Base-by-base conservation (phyloP, 37 sponge, comb jelly and placozoan species). In the Cliona cf. orientalis region DNA sequence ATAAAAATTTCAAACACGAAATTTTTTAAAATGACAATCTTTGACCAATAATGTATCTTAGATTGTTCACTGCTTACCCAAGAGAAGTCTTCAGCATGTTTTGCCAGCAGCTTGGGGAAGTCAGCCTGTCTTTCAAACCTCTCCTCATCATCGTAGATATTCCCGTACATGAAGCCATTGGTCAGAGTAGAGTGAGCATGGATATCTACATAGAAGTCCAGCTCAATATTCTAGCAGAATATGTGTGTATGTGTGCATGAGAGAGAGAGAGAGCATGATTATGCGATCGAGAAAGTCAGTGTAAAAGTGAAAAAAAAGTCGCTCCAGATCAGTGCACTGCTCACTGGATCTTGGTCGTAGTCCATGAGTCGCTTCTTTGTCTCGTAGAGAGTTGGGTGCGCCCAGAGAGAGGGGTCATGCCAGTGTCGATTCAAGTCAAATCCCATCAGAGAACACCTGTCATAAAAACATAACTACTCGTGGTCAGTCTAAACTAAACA, bases 351-450 rank as follows among this genome's bases (percentile, higher is more conserved):
- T 39, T 74, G 67, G 72, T 95, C 90, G 28, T 89, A 84, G 58
- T 86, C 74, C 68, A 88, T 80, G 33, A 98, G 67, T 23, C 95
- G 82, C 9, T 89, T 71, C 61, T 95, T 95, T 53, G 96, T 91
- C 21, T 91, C 90, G 25, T 89, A 61, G 2, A 98, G 74, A 1
- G 94, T 86, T 7, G 99, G 99, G 53, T 98, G 99, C 0, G 90
- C 90, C 94, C 96, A 95, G 39, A 91, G 90, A 14, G 96, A 93
- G 33, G 99, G 96, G 43, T 91, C 87, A 49, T 81, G 78, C 99
- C 99, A 98, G 82, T 95, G 96, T 28, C 99, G 81, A 66, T 98
- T 98, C 33, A 98, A 92, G 71, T 98, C 99, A 93, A 91, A 93
- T 0, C 99, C 99, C 94, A 91, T 89, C 58, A 98, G 75, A 26